Conservation (phyloP, 2,797 vertebrate genomes). For the Premnoplex brunnescens region DNA sequence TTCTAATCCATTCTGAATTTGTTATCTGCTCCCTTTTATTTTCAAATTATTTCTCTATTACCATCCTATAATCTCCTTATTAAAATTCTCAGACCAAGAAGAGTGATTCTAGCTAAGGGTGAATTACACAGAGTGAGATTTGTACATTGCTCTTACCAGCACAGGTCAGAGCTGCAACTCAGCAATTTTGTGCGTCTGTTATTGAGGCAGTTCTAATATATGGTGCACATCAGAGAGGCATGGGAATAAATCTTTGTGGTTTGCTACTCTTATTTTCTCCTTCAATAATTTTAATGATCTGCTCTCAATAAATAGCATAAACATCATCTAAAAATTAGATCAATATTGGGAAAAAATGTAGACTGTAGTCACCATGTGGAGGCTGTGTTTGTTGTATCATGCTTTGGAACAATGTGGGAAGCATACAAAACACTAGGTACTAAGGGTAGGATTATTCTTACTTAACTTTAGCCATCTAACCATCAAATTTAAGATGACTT, state of each 20-base stretch:
- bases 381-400: background rate
- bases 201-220: background rate
- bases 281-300: background rate
- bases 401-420: background rate
- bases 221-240: background rate
- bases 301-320: background rate
- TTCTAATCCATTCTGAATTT: background rate
- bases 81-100: slow-evolving; percentile 20
- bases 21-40: slow-evolving; percentile 11
- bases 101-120: background rate
- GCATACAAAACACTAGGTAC: background rate
- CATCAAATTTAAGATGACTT: background rate
- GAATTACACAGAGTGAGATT: slow-evolving; percentile 6
- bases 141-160: background rate
- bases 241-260: background rate
- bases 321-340: background rate
- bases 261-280: background rate
- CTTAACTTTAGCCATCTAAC: background rate
- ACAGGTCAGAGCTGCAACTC: slow-evolving; percentile 7
- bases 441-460: background rate
- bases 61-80: background rate
- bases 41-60: slow-evolving; percentile 2
- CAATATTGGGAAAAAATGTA: background rate
- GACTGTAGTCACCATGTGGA: background rate
- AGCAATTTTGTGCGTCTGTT: slow-evolving; percentile 7